Evolutionary conservation across 2,113 vertebrate genomes (phyloP).

Genomic region (Globicephala melas): DNA sequence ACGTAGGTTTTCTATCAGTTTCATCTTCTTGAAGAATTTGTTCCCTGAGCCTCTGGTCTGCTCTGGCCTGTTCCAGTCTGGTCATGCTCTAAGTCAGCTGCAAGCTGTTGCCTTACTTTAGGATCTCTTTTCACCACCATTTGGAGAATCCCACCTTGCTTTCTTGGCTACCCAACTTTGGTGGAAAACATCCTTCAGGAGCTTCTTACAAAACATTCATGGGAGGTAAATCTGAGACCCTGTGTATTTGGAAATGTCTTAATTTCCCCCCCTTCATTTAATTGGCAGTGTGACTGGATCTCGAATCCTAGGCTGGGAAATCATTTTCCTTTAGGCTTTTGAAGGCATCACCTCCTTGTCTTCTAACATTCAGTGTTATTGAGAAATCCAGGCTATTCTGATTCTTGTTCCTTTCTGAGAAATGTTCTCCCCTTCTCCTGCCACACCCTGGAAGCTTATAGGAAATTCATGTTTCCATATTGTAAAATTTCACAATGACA

Average conservation of each 20-base stretch:
- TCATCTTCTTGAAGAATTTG: neutral
- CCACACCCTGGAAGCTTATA: neutral
- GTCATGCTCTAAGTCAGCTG: neutral
- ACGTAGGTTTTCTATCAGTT: neutral
- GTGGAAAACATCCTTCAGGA: neutral
- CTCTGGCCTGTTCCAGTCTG: neutral
- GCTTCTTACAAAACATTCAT: neutral
- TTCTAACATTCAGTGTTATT: neutral
- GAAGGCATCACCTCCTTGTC: neutral
- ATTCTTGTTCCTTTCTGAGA: neutral
- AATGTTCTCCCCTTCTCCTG: neutral
- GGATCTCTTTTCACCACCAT: neutral
- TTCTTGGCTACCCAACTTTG: neutral
- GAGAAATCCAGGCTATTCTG: neutral
- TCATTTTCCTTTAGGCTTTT: neutral
- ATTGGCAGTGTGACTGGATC: neutral
- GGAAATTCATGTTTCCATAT: neutral
- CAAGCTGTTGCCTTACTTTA: neutral
- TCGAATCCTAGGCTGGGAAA: neutral
- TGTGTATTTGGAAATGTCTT: neutral
- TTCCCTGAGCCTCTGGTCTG: neutral
- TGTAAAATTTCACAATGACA: neutral
- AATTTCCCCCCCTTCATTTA: neutral
- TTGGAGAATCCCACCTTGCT: neutral
- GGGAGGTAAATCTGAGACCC: neutral